A percentile compares a stretch with the other conserved stretches of the same genome.
phyloP scores from a whole-genome alignment of 2,888 invertebrate genomes.

The Archips crataeganus region DNA sequence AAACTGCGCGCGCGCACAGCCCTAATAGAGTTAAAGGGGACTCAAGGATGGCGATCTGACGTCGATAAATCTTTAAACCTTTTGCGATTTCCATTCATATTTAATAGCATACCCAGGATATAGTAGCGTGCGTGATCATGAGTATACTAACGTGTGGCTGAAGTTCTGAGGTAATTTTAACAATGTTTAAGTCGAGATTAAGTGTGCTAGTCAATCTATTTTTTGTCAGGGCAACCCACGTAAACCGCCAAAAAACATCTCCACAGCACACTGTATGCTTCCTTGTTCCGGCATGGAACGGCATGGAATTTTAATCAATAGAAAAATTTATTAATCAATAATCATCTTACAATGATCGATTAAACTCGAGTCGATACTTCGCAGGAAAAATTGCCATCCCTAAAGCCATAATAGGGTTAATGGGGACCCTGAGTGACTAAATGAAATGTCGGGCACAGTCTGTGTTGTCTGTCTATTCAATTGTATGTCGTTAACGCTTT shows the following conservation, averaged over 20 bases:
- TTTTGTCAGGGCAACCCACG: too few relatives aligned
- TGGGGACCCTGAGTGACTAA: constrained; percentile 45
- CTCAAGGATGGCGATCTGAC: constrained; percentile 14
- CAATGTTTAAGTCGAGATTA: too few relatives aligned
- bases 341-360: neutral
- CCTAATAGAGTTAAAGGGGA: constrained; percentile 14
- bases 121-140: too few relatives aligned
- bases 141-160: too few relatives aligned
- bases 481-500: constrained; percentile 19
- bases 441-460: constrained; percentile 32
- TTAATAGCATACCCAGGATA: too few relatives aligned
- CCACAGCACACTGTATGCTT: too few relatives aligned
- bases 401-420: constrained; percentile 5
- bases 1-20: constrained; percentile 45
- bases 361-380: neutral
- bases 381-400: neutral
- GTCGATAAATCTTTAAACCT: neutral
- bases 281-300: too few relatives aligned
- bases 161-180: too few relatives aligned
- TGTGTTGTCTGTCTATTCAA: constrained; percentile 11
- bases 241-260: too few relatives aligned
- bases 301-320: neutral
- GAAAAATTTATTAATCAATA: neutral
- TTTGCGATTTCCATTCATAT: too few relatives aligned
- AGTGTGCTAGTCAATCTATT: too few relatives aligned